Evolutionary conservation across 92 coral and sea anemone species (phyloP).

Genomic region (Ricordea florida): DNA sequence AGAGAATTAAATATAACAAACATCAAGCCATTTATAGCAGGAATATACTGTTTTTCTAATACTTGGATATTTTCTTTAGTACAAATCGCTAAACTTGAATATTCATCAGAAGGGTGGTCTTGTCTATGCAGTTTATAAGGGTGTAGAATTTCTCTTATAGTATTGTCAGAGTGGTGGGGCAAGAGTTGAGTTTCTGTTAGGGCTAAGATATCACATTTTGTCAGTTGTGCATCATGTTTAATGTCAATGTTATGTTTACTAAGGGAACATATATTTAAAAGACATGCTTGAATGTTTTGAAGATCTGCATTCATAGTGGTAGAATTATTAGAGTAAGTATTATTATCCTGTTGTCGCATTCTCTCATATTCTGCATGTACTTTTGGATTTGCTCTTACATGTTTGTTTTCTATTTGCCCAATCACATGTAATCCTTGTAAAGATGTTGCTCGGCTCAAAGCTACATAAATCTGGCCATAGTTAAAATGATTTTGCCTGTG

Average conservation of each 20-base stretch:
- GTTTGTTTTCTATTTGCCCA: constrained; percentile 36
- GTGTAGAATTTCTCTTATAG: constrained; percentile 32
- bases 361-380: constrained; percentile 49
- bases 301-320: too few species aligned
- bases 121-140: constrained; percentile 47
- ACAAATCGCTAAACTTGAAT: constrained; percentile 33
- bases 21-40: background rate
- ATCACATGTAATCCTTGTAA: constrained; percentile 37
- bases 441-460: constrained; percentile 38
- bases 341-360: too few species aligned
- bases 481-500: constrained; percentile 15
- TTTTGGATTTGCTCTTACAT: constrained; percentile 39
- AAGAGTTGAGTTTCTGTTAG: constrained; percentile 70
- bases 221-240: constrained; percentile 36
- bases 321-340: constrained; percentile 18
- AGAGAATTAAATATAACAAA: background rate
- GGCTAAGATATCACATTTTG: constrained; percentile 47
- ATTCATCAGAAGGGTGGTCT: constrained; percentile 39
- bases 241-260: constrained; percentile 63
- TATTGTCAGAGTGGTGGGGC: constrained; percentile 22
- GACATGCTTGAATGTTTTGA: background rate
- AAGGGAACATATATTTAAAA: constrained; percentile 57
- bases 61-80: background rate
- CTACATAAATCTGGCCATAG: constrained; percentile 47
- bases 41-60: background rate